These are phyloP conservation scores for Neolamprologus sp. DNA, from an alignment of 2,113 vertebrate genomes.

Conservation along the genomic window DNA sequence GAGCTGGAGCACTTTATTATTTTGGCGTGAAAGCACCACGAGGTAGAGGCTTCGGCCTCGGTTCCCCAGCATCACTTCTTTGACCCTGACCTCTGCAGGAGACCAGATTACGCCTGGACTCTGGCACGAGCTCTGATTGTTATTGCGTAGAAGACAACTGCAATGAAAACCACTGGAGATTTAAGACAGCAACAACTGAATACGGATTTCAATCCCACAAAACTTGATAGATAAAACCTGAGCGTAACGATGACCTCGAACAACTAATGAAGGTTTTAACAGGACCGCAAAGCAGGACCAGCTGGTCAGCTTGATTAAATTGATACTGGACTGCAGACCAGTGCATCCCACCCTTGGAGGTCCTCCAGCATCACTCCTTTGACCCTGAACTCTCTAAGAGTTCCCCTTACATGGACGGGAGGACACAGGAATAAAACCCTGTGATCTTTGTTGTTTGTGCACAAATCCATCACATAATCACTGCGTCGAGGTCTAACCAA, in stretches of 20 bases:
- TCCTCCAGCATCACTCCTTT: fast-evolving
- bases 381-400: not conserved
- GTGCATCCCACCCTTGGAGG: not conserved
- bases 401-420: not conserved
- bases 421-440: not conserved
- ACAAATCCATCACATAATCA: not conserved
- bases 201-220: not conserved
- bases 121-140: not conserved
- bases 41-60: not conserved
- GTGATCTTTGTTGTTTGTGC: not conserved
- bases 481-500: not conserved
- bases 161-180: not conserved
- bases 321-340: not conserved
- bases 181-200: not conserved
- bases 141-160: not conserved
- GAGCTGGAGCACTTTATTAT: not conserved
- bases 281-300: not conserved
- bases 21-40: not conserved
- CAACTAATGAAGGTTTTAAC: not conserved
- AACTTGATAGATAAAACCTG: no score
- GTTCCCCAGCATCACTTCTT: not conserved
- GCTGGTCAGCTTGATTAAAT: not conserved
- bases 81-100: not conserved
- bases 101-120: not conserved
- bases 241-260: no score